phyloP scores from a whole-genome alignment of 2,888 invertebrate species.

The Drosophila multiciliata region DNA sequence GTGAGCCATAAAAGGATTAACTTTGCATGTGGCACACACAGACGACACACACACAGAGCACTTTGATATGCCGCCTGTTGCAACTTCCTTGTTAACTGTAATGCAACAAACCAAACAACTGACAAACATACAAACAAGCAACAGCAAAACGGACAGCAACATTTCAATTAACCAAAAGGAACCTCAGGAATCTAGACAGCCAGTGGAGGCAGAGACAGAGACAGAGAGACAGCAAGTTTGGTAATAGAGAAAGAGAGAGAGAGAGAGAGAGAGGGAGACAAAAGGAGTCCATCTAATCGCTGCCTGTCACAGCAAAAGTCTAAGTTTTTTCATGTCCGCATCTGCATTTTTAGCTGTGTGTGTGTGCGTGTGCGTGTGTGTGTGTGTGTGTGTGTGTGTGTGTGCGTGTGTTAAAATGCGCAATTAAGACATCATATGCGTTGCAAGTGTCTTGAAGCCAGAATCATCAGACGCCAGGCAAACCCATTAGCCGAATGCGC shows the following conservation, averaged over 20 bases:
- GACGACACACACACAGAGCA: not conserved
- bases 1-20: slow-evolving; percentile 54
- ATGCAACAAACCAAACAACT: slow-evolving; percentile 36
- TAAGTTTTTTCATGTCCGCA: slow-evolving; percentile 5
- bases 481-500: slow-evolving; percentile 65
- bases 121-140: slow-evolving; percentile 11
- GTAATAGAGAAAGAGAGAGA: not conserved
- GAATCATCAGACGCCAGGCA: slow-evolving; percentile 18
- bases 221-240: not conserved
- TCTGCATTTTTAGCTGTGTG: slow-evolving; percentile 44
- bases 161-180: slow-evolving; percentile 72
- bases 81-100: slow-evolving; percentile 54
- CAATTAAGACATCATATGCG: slow-evolving; percentile 77
- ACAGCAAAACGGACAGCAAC: slow-evolving; percentile 37
- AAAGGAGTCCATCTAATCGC: slow-evolving; percentile 54
- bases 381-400: slow-evolving; percentile 28
- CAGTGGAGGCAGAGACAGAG: not conserved
- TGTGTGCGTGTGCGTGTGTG: slow-evolving; percentile 35
- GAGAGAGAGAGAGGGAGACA: slow-evolving; percentile 2
- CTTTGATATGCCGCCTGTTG: slow-evolving; percentile 51
- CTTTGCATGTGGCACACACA: slow-evolving; percentile 33
- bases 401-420: slow-evolving; percentile 64
- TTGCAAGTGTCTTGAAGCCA: slow-evolving; percentile 57
- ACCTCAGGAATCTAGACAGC: slow-evolving; percentile 5
- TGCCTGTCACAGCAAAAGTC: slow-evolving; percentile 72